Evolutionary conservation across 2,797 vertebrate genomes (phyloP), one percentile per base, ranked within the genome.

Genomic region (Acanthopagrus latus): DNA sequence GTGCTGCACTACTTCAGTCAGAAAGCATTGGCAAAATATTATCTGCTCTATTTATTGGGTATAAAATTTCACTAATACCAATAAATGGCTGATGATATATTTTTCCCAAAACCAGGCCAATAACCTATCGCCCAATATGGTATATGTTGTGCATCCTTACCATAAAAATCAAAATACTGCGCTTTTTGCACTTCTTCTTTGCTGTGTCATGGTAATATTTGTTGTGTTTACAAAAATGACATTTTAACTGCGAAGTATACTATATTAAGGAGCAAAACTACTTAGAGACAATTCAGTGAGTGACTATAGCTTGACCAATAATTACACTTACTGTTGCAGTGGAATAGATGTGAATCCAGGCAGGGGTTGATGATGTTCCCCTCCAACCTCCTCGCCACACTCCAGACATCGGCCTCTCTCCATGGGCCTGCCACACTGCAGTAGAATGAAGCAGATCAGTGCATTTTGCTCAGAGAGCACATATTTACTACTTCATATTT

Each of bases 401-500:
- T 97, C 97, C 0, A 86, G 8, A 64, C 97, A 98, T 2, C 0
- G 0, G 33, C 95, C 80, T 0, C 0, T 23, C 48, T 95, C 4
- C 94, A 86, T 91, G 1, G 97, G 97, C 7, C 0, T 43, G 11
- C 97, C 97, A n/a, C 97, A 98, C 97, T 98, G 60, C 51, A 80
- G 51, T 18, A 5, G 0, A 71, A 57, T 25, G 76, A 14, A 68
- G 1, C 2, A 72, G 17, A 76, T 11, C 18, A 25, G 1, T 63
- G 60, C 0, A 50, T 14, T 18, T 23, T 17, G 5, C 12, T 25
- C 25, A 55, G 13, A 66, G 18, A 7, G 12, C 14, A 12, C 2
- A 63, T 76, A 54, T 72, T 47, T 50, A 54, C 7, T 4, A 48
- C 11, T 11, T 56, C 0, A 1, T 63, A 23, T 16, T 64, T 3